Evolutionary conservation across 1,140 invertebrate genomes (phyloP).

Genomic region (Samia ricini): DNA sequence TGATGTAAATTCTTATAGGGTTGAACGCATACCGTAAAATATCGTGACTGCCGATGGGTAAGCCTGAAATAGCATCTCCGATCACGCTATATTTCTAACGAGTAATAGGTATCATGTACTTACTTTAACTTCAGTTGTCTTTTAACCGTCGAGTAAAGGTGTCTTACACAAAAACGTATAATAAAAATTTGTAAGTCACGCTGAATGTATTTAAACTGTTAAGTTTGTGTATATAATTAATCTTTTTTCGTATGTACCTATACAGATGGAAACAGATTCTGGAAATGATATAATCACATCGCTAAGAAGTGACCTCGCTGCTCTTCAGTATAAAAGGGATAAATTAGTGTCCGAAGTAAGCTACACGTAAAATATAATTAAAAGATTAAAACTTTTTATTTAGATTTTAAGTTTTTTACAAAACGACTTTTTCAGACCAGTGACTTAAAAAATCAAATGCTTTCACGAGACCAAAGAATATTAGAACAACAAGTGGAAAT

Average conservation of each 20-base stretch:
- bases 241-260: slow-evolving; percentile 5
- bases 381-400: slow-evolving; percentile 1
- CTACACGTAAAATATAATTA: slow-evolving; percentile 1
- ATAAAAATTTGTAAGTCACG: not conserved
- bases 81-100: slow-evolving; percentile 60
- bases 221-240: slow-evolving; percentile 31
- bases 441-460: slow-evolving; percentile 82
- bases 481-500: slow-evolving; percentile 83
- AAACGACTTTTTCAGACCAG: slow-evolving; percentile 72
- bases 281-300: slow-evolving; percentile 84
- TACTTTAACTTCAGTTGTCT: slow-evolving; percentile 49
- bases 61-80: slow-evolving; percentile 56
- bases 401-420: slow-evolving; percentile 10
- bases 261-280: slow-evolving; percentile 77
- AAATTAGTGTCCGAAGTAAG: slow-evolving; percentile 85
- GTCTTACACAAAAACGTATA: slow-evolving; percentile 28
- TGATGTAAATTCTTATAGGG: not conserved
- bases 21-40: slow-evolving; percentile 38
- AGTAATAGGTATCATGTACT: slow-evolving; percentile 30
- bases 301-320: slow-evolving; percentile 87
- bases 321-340: slow-evolving; percentile 88
- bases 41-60: slow-evolving; percentile 59
- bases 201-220: not conserved
- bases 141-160: slow-evolving; percentile 49
- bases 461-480: slow-evolving; percentile 82